These are phyloP conservation scores for Trachymyrmex septentrionalis DNA, from an alignment of 1,140 invertebrate species.

Conservation along the genomic window DNA sequence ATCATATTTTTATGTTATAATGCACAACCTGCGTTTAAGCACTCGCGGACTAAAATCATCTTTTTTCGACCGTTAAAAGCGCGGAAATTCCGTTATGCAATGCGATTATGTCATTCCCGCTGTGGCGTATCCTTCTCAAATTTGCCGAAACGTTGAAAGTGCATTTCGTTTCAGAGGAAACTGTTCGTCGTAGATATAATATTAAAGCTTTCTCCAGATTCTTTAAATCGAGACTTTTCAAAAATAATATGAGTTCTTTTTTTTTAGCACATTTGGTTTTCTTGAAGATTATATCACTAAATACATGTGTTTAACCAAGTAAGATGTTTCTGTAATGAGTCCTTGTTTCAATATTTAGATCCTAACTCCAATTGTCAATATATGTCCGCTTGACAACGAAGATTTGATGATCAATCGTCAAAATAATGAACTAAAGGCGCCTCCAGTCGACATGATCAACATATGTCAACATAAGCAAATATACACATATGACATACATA, in stretches of 20 bases:
- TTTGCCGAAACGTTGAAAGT: constrained; percentile 36
- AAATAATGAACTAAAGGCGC: too few relatives aligned
- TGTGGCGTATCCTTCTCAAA: constrained; percentile 15
- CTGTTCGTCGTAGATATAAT: neutral
- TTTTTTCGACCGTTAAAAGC: constrained; percentile 59
- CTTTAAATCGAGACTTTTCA: neutral
- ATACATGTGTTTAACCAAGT: too few relatives aligned
- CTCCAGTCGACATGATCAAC: too few relatives aligned
- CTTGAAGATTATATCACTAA: neutral
- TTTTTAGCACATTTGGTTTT: neutral
- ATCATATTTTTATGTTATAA: constrained; percentile 62
- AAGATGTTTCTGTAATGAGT: too few relatives aligned
- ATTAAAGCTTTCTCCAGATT: neutral
- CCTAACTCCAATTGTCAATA: too few relatives aligned
- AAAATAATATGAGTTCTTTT: neutral
- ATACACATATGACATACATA: too few relatives aligned
- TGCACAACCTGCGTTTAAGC: constrained; percentile 42
- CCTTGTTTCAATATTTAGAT: too few relatives aligned
- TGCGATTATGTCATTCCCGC: constrained; percentile 29
- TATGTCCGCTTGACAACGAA: too few relatives aligned
- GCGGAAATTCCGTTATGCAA: constrained; percentile 49
- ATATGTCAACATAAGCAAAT: too few relatives aligned
- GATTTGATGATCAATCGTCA: too few relatives aligned
- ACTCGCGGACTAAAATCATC: constrained; percentile 30
- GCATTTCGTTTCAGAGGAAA: neutral